Base-by-base conservation (phyloP, 2,113 vertebrate species). In the Pygoscelis antarcticus region DNA sequence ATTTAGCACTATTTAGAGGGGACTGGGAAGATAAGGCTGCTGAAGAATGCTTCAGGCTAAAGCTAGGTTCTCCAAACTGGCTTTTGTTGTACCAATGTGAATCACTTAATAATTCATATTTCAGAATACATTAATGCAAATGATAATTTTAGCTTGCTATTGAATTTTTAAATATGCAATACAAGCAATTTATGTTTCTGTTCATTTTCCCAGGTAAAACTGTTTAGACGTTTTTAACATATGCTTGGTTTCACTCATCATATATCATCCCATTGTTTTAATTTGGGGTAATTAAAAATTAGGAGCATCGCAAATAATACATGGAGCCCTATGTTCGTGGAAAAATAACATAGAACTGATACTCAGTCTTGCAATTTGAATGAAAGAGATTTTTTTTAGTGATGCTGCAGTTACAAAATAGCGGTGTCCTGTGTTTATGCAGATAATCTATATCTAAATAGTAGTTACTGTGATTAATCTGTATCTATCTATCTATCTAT, bases 91-190 rank as follows among this genome's bases (percentile, higher is more conserved):
- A 34, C 71, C 93, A 93, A 38, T 96, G 95, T 96, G 90, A 97
- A 95, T 94, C 89, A 96, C 85, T 98, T 97, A 97, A 97, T 97
- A 98, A 97, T 98, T 98, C 95, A 96, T 97, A 98, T 97, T 98
- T 98, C 96, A 92, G 95, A 98, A 98, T 97, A 96, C 92, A 98
- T 98, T 97, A 97, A 97, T 98, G 88, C 93, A 97, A 98, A 98
- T 96, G 49, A 96, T 97, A 94, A 97, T 97, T 98, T 97, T 96
- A 97, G 92, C 96, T 88, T 95, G 91, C 75, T 91, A 93, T 97
- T 94, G 97, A 95, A 96, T 96, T 98, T 97, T 98, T 94, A 97
- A 98, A 97, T 97, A 94, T 87, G 78, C 95, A 97, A 82, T 90
- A 91, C 74, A 95, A 94, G 91, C 92, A 96, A 96, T 96, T 97